phyloP scores from a whole-genome alignment of 2,113 vertebrate species.

The Gymnobelideus leadbeateri region DNA sequence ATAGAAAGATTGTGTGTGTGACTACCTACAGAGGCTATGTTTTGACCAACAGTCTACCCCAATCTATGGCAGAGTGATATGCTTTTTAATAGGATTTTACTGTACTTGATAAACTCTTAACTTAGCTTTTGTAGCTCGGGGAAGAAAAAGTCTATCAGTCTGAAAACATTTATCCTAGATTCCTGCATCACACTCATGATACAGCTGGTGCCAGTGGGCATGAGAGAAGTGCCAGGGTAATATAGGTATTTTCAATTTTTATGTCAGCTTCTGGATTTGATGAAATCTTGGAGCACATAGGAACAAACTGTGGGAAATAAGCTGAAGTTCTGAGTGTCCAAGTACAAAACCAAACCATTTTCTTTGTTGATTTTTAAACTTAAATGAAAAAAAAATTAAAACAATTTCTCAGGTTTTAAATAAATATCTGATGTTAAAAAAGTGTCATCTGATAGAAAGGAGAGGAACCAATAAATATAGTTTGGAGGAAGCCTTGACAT shows the following conservation, averaged over 20 bases:
- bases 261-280: neutral
- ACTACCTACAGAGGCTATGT: neutral
- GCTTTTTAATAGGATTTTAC: neutral
- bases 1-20: neutral
- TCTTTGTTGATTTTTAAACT: neutral
- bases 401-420: slow-evolving; percentile 10
- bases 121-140: neutral
- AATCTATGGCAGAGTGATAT: neutral
- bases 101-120: neutral
- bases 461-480: neutral
- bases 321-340: neutral
- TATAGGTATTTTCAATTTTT: neutral
- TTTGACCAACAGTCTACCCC: neutral
- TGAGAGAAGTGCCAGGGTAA: neutral
- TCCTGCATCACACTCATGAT: neutral
- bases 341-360: neutral
- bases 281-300: neutral
- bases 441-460: slow-evolving; percentile 9
- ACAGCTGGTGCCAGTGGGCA: neutral
- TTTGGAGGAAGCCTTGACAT: neutral
- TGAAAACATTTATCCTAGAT: neutral
- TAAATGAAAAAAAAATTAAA: neutral
- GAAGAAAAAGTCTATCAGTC: neutral
- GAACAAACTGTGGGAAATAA: slow-evolving; percentile 1
- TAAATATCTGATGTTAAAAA: neutral